Evolutionary conservation across 1,140 invertebrate genomes (phyloP).

Genomic region (Maconellicoccus hirsutus): DNA sequence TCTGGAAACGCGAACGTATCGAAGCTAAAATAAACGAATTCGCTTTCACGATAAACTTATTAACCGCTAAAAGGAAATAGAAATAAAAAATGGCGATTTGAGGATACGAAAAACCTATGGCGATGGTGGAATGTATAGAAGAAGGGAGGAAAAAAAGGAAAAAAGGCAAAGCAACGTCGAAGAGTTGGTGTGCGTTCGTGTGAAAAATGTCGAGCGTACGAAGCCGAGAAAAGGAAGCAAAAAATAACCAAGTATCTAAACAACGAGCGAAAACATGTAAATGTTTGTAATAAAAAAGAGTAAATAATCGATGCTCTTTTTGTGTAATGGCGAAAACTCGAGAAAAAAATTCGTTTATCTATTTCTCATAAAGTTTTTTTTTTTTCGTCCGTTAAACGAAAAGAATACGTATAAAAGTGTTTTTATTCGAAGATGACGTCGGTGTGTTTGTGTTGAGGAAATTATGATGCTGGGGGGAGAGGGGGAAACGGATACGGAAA

Average conservation of each 20-base stretch:
- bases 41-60: too few relatives aligned
- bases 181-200: too few relatives aligned
- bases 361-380: background rate
- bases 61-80: too few relatives aligned
- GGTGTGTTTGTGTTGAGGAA: background rate
- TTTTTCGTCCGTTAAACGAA: background rate
- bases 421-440: background rate
- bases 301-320: conserved; percentile 9
- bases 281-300: background rate
- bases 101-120: too few relatives aligned
- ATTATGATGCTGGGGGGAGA: background rate
- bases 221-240: background rate
- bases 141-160: too few relatives aligned
- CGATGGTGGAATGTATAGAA: too few relatives aligned
- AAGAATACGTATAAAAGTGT: background rate
- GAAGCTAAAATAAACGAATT: too few relatives aligned
- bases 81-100: too few relatives aligned
- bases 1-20: too few relatives aligned
- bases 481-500: background rate
- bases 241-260: background rate
- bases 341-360: conserved; percentile 1
- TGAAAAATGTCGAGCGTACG: background rate
- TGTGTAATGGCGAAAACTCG: background rate
- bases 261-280: background rate
- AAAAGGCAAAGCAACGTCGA: too few relatives aligned